Evolutionary conservation across 2,888 invertebrate species (phyloP).

Genomic region (Polia nebulosa): DNA sequence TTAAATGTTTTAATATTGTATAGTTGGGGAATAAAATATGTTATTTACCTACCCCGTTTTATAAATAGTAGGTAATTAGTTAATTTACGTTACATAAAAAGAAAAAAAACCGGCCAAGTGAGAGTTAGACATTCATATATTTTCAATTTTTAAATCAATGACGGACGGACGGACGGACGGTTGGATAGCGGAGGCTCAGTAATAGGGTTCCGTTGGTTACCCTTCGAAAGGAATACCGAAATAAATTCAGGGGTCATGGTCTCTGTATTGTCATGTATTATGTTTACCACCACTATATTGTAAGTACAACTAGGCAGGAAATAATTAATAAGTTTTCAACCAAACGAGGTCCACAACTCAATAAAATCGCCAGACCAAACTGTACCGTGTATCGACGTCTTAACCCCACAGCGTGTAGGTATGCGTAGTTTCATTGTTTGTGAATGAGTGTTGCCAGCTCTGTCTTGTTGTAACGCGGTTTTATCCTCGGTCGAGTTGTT

Average conservation of each 20-base stretch:
- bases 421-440: constrained; percentile 66
- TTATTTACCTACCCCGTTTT: no score
- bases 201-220: no score
- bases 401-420: constrained; percentile 52
- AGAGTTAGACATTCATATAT: no score
- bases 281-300: background rate
- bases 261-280: background rate
- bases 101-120: no score
- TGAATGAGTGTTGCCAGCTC: constrained; percentile 65
- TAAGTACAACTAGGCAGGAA: background rate
- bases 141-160: no score
- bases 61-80: background rate
- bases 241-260: no score
- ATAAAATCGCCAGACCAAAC: background rate
- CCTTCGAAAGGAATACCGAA: no score
- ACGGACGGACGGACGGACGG: no score
- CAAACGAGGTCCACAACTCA: background rate
- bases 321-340: background rate
- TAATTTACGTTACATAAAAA: background rate
- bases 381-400: constrained; percentile 35
- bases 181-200: no score
- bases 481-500: constrained; percentile 72
- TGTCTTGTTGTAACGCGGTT: constrained; percentile 70
- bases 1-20: background rate
- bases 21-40: no score